phyloP scores from a whole-genome alignment of 1,140 invertebrate genomes.

The Drusus annulatus region DNA sequence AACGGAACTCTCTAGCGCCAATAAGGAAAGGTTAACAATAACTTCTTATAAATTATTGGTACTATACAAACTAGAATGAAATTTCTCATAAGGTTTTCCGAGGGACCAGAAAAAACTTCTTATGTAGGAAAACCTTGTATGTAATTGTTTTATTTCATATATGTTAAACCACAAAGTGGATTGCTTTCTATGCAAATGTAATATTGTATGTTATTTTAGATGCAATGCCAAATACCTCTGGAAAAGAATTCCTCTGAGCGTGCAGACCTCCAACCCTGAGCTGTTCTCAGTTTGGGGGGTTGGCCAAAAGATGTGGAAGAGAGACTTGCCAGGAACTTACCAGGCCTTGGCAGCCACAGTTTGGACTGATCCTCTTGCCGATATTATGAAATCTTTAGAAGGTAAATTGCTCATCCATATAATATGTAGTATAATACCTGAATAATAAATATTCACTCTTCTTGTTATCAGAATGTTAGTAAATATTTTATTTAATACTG shows the following conservation, averaged over 20 bases:
- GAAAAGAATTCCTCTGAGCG: constrained; percentile 86
- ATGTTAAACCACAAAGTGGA: too few relatives aligned
- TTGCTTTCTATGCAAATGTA: not conserved
- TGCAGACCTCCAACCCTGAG: constrained; percentile 81
- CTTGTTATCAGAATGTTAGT: too few relatives aligned
- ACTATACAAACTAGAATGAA: too few relatives aligned
- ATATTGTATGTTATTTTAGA: constrained; percentile 70
- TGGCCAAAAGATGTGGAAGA: constrained; percentile 87
- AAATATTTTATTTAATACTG: too few relatives aligned
- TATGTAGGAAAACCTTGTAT: too few relatives aligned
- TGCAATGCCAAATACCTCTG: constrained; percentile 93
- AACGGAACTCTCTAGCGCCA: too few relatives aligned
- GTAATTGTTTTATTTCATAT: too few relatives aligned
- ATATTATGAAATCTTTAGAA: constrained; percentile 84
- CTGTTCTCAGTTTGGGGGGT: constrained; percentile 85
- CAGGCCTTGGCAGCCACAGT: constrained; percentile 74
- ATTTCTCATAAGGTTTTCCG: too few relatives aligned
- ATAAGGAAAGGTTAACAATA: too few relatives aligned
- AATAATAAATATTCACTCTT: constrained; percentile 74
- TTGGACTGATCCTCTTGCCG: constrained; percentile 83
- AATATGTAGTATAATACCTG: too few relatives aligned
- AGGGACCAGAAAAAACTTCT: too few relatives aligned
- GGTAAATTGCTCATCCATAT: constrained; percentile 67
- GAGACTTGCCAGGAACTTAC: constrained; percentile 86
- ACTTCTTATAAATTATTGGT: too few relatives aligned